A percentile compares a stretch with the other conserved stretches of the same genome.
phyloP scores from a whole-genome alignment of 2,888 invertebrate genomes.

The Leucoma salicis region DNA sequence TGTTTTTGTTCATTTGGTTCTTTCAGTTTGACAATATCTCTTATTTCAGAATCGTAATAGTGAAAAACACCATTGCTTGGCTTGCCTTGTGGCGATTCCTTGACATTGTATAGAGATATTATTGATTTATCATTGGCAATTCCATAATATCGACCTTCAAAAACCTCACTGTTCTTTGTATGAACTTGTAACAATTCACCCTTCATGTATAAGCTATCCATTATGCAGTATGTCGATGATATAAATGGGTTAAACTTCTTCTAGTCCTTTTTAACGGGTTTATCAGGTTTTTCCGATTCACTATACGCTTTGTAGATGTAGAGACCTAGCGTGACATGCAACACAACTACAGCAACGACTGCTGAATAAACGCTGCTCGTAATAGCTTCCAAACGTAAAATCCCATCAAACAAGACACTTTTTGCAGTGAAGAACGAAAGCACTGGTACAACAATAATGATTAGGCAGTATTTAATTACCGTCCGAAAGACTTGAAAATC shows the following conservation, averaged over 20 bases:
- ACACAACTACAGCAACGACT: slow-evolving; percentile 86
- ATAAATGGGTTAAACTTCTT: slow-evolving; percentile 11
- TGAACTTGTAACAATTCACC: slow-evolving; percentile 75
- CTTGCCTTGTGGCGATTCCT: slow-evolving; percentile 56
- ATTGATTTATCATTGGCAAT: slow-evolving; percentile 71
- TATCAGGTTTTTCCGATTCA: slow-evolving; percentile 67
- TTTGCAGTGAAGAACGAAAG: slow-evolving; percentile 88
- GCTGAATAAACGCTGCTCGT: slow-evolving; percentile 91
- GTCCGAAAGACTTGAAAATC: slow-evolving; percentile 89
- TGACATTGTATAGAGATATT: slow-evolving; percentile 70
- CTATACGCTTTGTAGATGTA: slow-evolving; percentile 91
- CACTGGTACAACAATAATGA: slow-evolving; percentile 89
- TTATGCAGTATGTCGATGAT: slow-evolving; percentile 42
- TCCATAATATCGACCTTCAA: slow-evolving; percentile 71
- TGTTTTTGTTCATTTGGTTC: slow-evolving; percentile 52
- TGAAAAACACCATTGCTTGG: slow-evolving; percentile 62
- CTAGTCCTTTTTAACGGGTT: slow-evolving; percentile 75
- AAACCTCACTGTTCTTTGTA: slow-evolving; percentile 65
- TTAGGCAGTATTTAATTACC: slow-evolving; percentile 88
- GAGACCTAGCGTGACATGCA: slow-evolving; percentile 89
- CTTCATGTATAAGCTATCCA: slow-evolving; percentile 74
- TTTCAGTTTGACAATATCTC: slow-evolving; percentile 65
- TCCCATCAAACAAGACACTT: slow-evolving; percentile 86
- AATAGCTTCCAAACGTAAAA: slow-evolving; percentile 76
- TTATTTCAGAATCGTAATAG: slow-evolving; percentile 69